These are phyloP conservation scores for Rotaria macrura DNA, from an alignment of 2,888 invertebrate species.

Conservation along the genomic window DNA sequence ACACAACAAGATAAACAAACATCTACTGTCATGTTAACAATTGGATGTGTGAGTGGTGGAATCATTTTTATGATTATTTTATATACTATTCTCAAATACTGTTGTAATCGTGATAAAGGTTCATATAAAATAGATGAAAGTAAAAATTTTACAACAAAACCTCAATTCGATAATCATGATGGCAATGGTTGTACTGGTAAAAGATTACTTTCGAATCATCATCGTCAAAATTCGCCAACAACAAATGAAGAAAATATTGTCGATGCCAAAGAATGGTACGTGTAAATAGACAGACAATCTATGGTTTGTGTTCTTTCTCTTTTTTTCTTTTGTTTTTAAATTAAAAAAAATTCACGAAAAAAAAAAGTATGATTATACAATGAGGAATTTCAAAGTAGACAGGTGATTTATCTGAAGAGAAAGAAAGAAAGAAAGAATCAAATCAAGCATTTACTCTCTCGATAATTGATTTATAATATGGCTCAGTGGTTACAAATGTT, in stretches of 20 bases:
- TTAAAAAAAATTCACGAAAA: background rate
- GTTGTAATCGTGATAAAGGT: conserved; percentile 63
- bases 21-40: background rate
- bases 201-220: background rate
- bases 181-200: background rate
- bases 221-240: background rate
- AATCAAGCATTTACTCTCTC: background rate
- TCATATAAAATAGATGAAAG: conserved; percentile 83
- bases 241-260: background rate
- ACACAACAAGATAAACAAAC: background rate
- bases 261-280: background rate
- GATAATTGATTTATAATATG: background rate
- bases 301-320: background rate
- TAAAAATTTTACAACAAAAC: conserved; percentile 55
- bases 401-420: background rate
- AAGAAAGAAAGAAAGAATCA: background rate
- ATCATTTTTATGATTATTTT: conserved; percentile 74
- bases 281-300: background rate
- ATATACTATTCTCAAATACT: conserved; percentile 53
- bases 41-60: conserved; percentile 49
- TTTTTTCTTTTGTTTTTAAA: background rate
- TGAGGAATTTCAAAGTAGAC: background rate
- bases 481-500: background rate
- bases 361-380: background rate
- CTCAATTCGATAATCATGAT: background rate